These are phyloP conservation scores for Scophthalmus maximus DNA, from an alignment of 2,113 vertebrate species.

Conservation along the genomic window DNA sequence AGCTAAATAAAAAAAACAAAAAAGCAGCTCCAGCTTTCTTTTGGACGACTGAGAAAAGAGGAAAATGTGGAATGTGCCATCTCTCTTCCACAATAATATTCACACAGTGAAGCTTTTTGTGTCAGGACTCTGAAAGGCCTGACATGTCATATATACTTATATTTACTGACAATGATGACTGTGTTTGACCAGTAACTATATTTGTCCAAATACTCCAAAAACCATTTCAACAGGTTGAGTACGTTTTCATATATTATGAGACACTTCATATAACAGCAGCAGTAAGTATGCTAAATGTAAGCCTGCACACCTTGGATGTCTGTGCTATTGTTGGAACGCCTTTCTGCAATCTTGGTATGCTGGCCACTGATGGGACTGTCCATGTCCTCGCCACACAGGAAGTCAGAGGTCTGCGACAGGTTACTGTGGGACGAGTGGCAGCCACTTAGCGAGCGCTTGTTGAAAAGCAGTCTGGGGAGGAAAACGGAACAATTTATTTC, in stretches of 20 bases:
- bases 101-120: no score
- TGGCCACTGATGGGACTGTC: conserved; percentile 81
- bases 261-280: background rate
- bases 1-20: no score
- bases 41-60: no score
- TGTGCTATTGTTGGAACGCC: conserved; percentile 87
- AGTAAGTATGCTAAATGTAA: background rate
- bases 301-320: conserved; percentile 88
- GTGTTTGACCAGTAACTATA: no score
- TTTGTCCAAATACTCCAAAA: no score
- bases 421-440: conserved; percentile 86
- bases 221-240: background rate
- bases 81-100: no score
- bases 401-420: conserved; percentile 87
- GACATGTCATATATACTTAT: no score
- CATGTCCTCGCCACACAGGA: conserved; percentile 85
- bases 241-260: background rate
- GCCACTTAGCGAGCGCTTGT: conserved; percentile 82
- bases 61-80: no score
- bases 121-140: no score
- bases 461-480: conserved; percentile 80
- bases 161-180: no score
- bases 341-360: conserved; percentile 86
- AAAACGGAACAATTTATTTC: conserved; percentile 25
- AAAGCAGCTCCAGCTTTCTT: no score